Base-by-base conservation (phyloP, 2,113 vertebrate genomes). In the Micronisus gabar region DNA sequence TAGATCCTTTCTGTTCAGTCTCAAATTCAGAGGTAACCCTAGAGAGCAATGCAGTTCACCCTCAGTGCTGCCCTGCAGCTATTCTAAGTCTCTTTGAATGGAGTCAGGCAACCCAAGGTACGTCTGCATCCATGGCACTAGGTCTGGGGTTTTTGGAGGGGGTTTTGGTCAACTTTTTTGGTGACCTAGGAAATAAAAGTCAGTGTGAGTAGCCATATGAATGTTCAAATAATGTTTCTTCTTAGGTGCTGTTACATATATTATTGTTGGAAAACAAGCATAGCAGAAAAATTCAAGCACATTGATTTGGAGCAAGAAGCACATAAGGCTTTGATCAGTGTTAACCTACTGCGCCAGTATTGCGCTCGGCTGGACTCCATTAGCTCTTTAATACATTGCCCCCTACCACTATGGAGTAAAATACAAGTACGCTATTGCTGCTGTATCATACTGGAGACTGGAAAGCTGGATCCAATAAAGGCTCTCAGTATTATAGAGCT, bases 351-450 rank as follows among this genome's bases (percentile, higher is more conserved):
- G 47, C 2, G 1, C 17, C 36, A 34, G 67, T 29, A 2, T 48
- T 10, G 29, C 29, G 0, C 36, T 70, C 23, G 7, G 11, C 14
- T 41, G 25, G 13, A 86, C 8, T n/a, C 55, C 48, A 2, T 83
- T 9, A 1, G 48, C 63, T 83, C 45, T 53, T 40, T 40, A 34
- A 15, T 20, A 13, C 11, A 2, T 55, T 32, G 40, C 22, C 52
- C 30, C 1, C 61, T 30, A 7, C 50, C 40, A 9, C 56, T 27
- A 8, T 2, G 1, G 34, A 68, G 18, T 74, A 7, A 53, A 76
- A 45, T 47, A n/a, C 22, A 48, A 9, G 38, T 15, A 17, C 0
- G 0, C 27, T 45, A 0, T 45, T 83, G 7, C 13, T 32, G 6
- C 26, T 15, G 11, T 22, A 2, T 68, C n/a, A 17, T 30, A 26